Conservation (phyloP, 2,888 invertebrate genomes). For the Doris montereyensis region DNA sequence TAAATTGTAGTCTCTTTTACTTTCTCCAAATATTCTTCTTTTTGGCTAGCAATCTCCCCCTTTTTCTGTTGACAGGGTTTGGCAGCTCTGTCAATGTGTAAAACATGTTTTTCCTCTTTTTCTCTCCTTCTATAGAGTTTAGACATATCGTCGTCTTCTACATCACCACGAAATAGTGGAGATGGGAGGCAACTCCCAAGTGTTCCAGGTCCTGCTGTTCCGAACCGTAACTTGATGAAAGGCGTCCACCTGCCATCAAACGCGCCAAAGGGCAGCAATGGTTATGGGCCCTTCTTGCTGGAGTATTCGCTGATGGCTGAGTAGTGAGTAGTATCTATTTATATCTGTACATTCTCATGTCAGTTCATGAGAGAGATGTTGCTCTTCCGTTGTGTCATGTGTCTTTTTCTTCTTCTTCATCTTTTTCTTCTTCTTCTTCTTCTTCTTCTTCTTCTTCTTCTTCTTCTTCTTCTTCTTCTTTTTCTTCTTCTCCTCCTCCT, state of each 20-base stretch:
- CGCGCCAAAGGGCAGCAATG: slow-evolving; percentile 48
- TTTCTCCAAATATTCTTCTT: too few species aligned
- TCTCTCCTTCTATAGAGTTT: slow-evolving; percentile 37
- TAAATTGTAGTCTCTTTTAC: too few species aligned
- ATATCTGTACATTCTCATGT: too few species aligned
- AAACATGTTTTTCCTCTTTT: too few species aligned
- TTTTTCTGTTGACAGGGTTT: too few species aligned
- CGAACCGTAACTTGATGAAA: slow-evolving; percentile 9
- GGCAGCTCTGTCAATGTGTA: too few species aligned
- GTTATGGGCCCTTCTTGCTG: slow-evolving; percentile 84
- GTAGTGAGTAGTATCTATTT: too few species aligned
- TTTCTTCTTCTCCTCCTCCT: not conserved
- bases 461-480: not conserved
- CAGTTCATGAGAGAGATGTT: too few species aligned
- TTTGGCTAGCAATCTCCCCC: too few species aligned
- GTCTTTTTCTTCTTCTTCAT: not conserved
- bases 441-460: not conserved
- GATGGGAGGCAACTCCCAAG: slow-evolving; percentile 47
- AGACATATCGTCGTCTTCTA: slow-evolving; percentile 39
- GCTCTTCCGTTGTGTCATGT: not conserved
- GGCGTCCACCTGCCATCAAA: slow-evolving; percentile 2
- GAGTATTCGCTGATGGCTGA: slow-evolving; percentile 93
- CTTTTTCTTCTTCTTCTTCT: not conserved
- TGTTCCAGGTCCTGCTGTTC: slow-evolving; percentile 35
- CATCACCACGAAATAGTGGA: slow-evolving; percentile 36